Conservation (phyloP, 2,888 invertebrate genomes). For the Euproctis similis region DNA sequence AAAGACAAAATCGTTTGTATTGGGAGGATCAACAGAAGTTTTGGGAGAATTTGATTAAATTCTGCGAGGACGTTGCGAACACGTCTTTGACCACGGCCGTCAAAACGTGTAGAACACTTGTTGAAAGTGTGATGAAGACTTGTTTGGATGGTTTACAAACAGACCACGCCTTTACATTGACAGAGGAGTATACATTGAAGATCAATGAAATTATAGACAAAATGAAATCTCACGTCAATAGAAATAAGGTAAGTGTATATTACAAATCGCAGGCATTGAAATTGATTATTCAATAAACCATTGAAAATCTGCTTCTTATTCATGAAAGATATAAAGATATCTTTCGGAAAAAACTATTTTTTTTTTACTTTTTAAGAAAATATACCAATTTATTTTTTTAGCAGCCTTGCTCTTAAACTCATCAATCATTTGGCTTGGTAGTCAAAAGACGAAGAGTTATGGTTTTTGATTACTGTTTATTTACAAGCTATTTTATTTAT, state of each 20-base stretch:
- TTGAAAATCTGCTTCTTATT: too few species aligned
- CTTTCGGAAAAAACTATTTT: too few species aligned
- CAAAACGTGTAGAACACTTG: slow-evolving; percentile 43
- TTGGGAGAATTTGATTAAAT: slow-evolving; percentile 47
- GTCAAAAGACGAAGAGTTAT: too few species aligned
- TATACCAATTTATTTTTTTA: too few species aligned
- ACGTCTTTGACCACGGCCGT: slow-evolving; percentile 47
- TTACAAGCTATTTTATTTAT: too few species aligned
- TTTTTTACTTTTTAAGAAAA: too few species aligned
- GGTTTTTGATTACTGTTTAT: too few species aligned
- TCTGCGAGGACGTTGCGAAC: slow-evolving; percentile 47
- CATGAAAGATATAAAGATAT: too few species aligned
- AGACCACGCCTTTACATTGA: slow-evolving; percentile 33
- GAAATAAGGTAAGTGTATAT: slow-evolving; percentile 35
- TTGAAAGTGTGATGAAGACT: slow-evolving; percentile 37
- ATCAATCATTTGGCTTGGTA: too few species aligned
- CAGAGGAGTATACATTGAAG: slow-evolving; percentile 29
- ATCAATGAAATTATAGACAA: slow-evolving; percentile 32
- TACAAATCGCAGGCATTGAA: too few species aligned
- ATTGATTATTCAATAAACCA: too few species aligned
- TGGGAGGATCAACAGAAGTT: slow-evolving; percentile 49
- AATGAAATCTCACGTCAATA: slow-evolving; percentile 31
- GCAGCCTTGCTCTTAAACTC: too few species aligned
- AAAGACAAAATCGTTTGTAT: slow-evolving; percentile 31
- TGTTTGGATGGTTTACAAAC: slow-evolving; percentile 40